Percentiles rank a stretch among this genome's conserved stretches.
Conservation (phyloP, 1,140 invertebrate species). For the Oryctes rhinoceros region DNA sequence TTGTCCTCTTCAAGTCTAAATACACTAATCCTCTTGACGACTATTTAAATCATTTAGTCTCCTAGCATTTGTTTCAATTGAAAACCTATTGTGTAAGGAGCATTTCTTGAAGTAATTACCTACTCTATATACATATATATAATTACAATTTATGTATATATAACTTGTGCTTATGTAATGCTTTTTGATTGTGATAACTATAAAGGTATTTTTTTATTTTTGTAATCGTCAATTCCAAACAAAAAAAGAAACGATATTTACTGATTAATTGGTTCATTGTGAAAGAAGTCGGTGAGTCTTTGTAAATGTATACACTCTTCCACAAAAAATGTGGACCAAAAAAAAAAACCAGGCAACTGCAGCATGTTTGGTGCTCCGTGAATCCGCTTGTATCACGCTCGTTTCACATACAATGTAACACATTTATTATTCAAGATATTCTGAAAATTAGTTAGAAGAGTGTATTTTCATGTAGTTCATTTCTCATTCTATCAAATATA, state of each 20-base stretch:
- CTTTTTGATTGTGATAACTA: slow-evolving; percentile 38
- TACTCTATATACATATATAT: slow-evolving; percentile 34
- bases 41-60: background rate
- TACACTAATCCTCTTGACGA: background rate
- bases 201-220: slow-evolving; percentile 35
- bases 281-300: background rate
- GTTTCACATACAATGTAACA: too few species aligned
- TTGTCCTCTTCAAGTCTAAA: too few species aligned
- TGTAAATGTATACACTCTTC: background rate
- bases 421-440: too few species aligned
- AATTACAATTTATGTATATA: slow-evolving; percentile 13
- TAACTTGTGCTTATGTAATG: slow-evolving; percentile 37
- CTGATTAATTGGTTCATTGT: background rate
- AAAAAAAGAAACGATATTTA: slow-evolving; percentile 17
- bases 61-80: too few species aligned
- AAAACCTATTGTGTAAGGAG: background rate
- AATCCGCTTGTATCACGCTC: too few species aligned
- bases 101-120: slow-evolving; percentile 4
- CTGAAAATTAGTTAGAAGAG: too few species aligned
- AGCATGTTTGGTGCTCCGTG: too few species aligned
- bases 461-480: too few species aligned
- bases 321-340: background rate
- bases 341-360: background rate
- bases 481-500: background rate
- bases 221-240: slow-evolving; percentile 34